Percentiles rank a stretch among this genome's conserved stretches.
phyloP scores from a whole-genome alignment of 2,888 invertebrate species.

The Megamerina dolium region DNA sequence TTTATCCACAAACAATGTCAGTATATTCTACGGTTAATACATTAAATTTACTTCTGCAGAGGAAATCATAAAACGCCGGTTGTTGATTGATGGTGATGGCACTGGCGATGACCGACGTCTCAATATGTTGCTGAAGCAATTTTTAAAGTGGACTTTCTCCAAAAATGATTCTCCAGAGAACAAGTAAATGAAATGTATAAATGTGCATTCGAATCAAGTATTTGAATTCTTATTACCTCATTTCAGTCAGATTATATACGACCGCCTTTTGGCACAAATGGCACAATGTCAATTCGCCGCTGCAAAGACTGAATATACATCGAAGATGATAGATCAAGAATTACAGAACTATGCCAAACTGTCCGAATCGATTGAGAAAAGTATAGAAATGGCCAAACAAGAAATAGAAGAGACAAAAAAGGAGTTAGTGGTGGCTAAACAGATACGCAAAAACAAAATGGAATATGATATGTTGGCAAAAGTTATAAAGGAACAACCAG shows the following conservation, averaged over 20 bases:
- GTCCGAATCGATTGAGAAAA: slow-evolving; percentile 68
- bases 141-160: slow-evolving; percentile 72
- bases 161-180: slow-evolving; percentile 61
- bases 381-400: slow-evolving; percentile 71
- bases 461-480: slow-evolving; percentile 92
- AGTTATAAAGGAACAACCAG: slow-evolving; percentile 84
- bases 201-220: background rate
- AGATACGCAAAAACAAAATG: slow-evolving; percentile 80
- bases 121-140: slow-evolving; percentile 75
- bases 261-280: slow-evolving; percentile 74
- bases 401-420: slow-evolving; percentile 78
- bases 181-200: slow-evolving; percentile 50
- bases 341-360: slow-evolving; percentile 74
- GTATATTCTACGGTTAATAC: no score
- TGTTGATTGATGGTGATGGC: slow-evolving; percentile 95
- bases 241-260: slow-evolving; percentile 62
- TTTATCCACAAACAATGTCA: no score
- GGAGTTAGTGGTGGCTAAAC: slow-evolving; percentile 75
- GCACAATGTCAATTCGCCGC: slow-evolving; percentile 86
- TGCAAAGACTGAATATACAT: slow-evolving; percentile 71
- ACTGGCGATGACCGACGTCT: slow-evolving; percentile 91
- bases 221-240: background rate
- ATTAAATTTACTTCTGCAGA: slow-evolving; percentile 57
- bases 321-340: slow-evolving; percentile 78
- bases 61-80: slow-evolving; percentile 84